A percentile compares a stretch with the other conserved stretches of the same genome.
These are phyloP conservation scores for Drosophila ustulata DNA, from an alignment of 2,888 invertebrate species.

Conservation along the genomic window DNA sequence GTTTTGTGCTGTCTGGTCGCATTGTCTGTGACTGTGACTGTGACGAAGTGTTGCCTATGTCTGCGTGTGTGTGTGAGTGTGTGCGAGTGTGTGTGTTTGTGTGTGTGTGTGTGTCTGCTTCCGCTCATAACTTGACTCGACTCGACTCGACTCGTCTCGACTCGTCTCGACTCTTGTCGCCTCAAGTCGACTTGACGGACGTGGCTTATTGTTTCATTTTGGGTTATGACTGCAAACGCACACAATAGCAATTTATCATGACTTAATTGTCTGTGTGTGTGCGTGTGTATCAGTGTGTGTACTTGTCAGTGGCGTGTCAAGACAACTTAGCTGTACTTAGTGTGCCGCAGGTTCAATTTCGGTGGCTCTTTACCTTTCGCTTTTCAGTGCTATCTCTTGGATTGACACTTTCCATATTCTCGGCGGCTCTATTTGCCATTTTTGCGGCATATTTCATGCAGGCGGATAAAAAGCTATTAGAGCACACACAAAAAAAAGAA, in stretches of 20 bases:
- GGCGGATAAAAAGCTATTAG: constrained; percentile 78
- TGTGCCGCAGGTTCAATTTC: constrained; percentile 42
- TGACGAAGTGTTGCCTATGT: constrained; percentile 69
- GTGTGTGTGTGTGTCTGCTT: constrained; percentile 49
- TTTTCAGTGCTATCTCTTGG: constrained; percentile 27
- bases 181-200: constrained; percentile 79
- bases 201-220: constrained; percentile 81
- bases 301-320: constrained; percentile 73
- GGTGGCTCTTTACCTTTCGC: constrained; percentile 42
- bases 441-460: constrained; percentile 75
- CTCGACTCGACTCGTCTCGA: constrained; percentile 57
- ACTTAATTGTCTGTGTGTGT: constrained; percentile 73
- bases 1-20: constrained; percentile 69
- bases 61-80: constrained; percentile 9
- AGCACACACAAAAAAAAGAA: constrained; percentile 24
- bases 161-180: constrained; percentile 69
- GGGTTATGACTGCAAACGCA: constrained; percentile 71
- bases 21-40: constrained; percentile 63
- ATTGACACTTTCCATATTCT: constrained; percentile 75
- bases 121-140: constrained; percentile 62
- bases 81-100: constrained; percentile 18
- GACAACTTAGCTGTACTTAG: constrained; percentile 63
- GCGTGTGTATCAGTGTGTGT: constrained; percentile 23
- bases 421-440: constrained; percentile 60
- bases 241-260: constrained; percentile 79